Evolutionary conservation across 2,888 invertebrate genomes (phyloP).

Genomic region (Cephus rjabovi): DNA sequence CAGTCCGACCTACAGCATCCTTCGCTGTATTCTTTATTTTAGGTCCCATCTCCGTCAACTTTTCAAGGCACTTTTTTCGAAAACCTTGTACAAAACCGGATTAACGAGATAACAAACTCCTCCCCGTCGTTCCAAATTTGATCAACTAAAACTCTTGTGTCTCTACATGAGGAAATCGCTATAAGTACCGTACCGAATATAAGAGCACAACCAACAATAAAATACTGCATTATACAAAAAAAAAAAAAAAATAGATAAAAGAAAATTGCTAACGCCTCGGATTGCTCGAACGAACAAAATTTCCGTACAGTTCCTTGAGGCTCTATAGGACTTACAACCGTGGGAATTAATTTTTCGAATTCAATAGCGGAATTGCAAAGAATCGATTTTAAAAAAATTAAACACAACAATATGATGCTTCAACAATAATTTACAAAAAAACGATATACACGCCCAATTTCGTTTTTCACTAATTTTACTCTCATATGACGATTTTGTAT

Average conservation of each 20-base stretch:
- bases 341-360: not conserved
- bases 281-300: not conserved
- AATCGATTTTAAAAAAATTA: not conserved
- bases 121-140: slow-evolving; percentile 12
- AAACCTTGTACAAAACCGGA: slow-evolving; percentile 15
- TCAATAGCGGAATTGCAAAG: not conserved
- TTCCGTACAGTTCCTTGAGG: not conserved
- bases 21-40: slow-evolving; percentile 42
- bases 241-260: slow-evolving; percentile 10
- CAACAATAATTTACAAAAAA: not conserved
- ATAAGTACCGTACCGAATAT: slow-evolving; percentile 15
- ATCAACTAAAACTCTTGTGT: slow-evolving; percentile 4
- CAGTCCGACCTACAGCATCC: slow-evolving; percentile 46
- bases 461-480: not conserved
- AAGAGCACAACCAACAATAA: slow-evolving; percentile 8
- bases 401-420: not conserved
- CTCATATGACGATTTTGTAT: too few species aligned
- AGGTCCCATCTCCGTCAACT: slow-evolving; percentile 46
- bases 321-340: not conserved
- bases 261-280: not conserved
- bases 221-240: slow-evolving; percentile 19
- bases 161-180: slow-evolving; percentile 10
- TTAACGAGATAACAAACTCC: slow-evolving; percentile 11
- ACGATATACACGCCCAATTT: not conserved
- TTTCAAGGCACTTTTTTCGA: slow-evolving; percentile 35